Base-by-base conservation (phyloP, 2,113 vertebrate genomes). In the Cynoglossus semilaevis region DNA sequence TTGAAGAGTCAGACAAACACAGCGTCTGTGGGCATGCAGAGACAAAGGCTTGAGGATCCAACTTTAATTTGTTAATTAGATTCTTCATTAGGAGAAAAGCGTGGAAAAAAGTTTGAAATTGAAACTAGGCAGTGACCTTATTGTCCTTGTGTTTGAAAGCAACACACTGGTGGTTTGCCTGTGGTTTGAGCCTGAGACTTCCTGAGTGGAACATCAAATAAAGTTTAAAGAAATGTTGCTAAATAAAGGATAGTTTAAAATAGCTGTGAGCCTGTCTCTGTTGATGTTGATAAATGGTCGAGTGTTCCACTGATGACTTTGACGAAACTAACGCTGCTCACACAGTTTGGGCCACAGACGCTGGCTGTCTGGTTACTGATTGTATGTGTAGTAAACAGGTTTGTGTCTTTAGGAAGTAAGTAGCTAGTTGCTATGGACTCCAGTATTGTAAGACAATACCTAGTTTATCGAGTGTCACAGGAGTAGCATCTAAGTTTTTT, bases 311-410 rank as follows among this genome's bases (percentile, higher is more conserved):
- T n/a, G n/a, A n/a, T n/a, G n/a, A 29, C 22, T n/a, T n/a, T 29
- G 22, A 29, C 22, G 6, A 29, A 29, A 29, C 3, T 29, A 29
- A 29, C 22, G 2, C 22, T 29, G n/a, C n/a, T n/a, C n/a, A n/a
- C n/a, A n/a, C n/a, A 29, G 22, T 29, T 6, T 29, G 22, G 55
- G 66, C 42, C 15, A 45, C 59, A 80, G 34, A 48, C 18, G 55
- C 69, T 58, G 12, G 42, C 53, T 51, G 0, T 10, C 59, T 68
- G 51, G 81, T 86, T 79, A 79, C 72, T 80, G 58, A 82, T 80
- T 84, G 79, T 86, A 66, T 75, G 35, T 57, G 70, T 22, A 72
- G 69, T 75, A 56, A 76, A 85, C 81, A 79, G 74, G 80, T 88
- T 84, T 70, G 56, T 79, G 67, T 54, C 53, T 35, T 72, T 49